phyloP scores from a whole-genome alignment of 2,888 invertebrate genomes.

The Frankliniella intonsa region DNA sequence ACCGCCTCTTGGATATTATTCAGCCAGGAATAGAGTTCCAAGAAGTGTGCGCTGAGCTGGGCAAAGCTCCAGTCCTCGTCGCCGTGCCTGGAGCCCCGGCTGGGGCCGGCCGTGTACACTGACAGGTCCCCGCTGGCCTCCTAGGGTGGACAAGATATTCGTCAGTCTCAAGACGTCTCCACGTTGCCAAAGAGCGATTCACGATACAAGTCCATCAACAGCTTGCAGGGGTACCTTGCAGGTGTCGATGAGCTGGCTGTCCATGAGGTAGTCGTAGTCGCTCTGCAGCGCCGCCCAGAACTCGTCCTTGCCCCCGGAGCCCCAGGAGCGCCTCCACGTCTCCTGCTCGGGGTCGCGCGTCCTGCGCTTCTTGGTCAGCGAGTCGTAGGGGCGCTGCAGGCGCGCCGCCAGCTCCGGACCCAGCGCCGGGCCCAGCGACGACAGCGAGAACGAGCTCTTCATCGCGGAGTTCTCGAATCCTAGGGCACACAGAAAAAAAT shows the following conservation, averaged over 20 bases:
- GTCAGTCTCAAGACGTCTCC: no score
- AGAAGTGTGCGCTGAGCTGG: constrained; percentile 73
- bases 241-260: constrained; percentile 84
- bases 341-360: constrained; percentile 64
- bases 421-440: constrained; percentile 67
- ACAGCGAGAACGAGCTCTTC: constrained; percentile 76
- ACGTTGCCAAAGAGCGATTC: neutral
- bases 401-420: constrained; percentile 49
- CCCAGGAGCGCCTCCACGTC: constrained; percentile 72
- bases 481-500: constrained; percentile 43
- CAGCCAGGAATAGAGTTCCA: constrained; percentile 76
- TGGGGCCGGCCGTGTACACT: constrained; percentile 42
- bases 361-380: constrained; percentile 70
- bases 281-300: constrained; percentile 88
- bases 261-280: constrained; percentile 93
- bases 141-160: constrained; percentile 52
- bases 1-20: constrained; percentile 71
- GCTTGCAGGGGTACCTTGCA: constrained; percentile 59
- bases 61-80: constrained; percentile 65
- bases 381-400: constrained; percentile 73
- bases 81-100: constrained; percentile 42
- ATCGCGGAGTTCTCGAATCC: constrained; percentile 64
- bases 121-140: constrained; percentile 71
- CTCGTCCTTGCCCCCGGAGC: constrained; percentile 71
- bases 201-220: no score